These are phyloP conservation scores for Fabriciana adippe DNA, from an alignment of 2,888 invertebrate genomes.

Conservation along the genomic window DNA sequence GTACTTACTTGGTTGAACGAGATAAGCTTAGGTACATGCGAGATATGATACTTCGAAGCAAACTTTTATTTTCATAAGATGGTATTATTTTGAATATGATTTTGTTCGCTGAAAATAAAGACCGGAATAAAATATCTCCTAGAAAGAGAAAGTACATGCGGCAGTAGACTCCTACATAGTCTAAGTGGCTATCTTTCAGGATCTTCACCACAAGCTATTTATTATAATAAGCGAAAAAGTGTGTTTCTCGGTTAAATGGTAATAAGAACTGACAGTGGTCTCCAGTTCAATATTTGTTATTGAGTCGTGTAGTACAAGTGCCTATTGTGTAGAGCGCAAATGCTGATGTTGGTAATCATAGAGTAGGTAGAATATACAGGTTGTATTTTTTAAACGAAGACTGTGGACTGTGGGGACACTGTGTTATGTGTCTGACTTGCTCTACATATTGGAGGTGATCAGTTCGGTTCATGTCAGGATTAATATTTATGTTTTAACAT, in stretches of 20 bases:
- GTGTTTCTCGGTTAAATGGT: neutral
- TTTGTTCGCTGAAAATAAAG: too few relatives aligned
- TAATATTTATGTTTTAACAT: too few relatives aligned
- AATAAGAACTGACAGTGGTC: slow-evolving; percentile 1
- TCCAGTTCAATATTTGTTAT: slow-evolving; percentile 25
- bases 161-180: too few relatives aligned
- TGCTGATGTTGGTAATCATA: slow-evolving; percentile 4
- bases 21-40: too few relatives aligned
- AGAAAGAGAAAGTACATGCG: too few relatives aligned
- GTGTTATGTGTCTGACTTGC: neutral
- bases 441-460: too few relatives aligned
- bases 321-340: slow-evolving; percentile 12
- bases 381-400: neutral
- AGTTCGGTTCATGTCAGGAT: too few relatives aligned
- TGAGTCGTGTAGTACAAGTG: slow-evolving; percentile 13
- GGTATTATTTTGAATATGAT: too few relatives aligned
- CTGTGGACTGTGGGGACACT: neutral
- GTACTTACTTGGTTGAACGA: too few relatives aligned
- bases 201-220: neutral
- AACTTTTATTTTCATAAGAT: too few relatives aligned
- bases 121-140: too few relatives aligned
- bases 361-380: neutral
- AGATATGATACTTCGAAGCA: too few relatives aligned
- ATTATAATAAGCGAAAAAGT: neutral
- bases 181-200: neutral